phyloP scores from a whole-genome alignment of 2,113 vertebrate species.

The Heterochromis multidens region DNA sequence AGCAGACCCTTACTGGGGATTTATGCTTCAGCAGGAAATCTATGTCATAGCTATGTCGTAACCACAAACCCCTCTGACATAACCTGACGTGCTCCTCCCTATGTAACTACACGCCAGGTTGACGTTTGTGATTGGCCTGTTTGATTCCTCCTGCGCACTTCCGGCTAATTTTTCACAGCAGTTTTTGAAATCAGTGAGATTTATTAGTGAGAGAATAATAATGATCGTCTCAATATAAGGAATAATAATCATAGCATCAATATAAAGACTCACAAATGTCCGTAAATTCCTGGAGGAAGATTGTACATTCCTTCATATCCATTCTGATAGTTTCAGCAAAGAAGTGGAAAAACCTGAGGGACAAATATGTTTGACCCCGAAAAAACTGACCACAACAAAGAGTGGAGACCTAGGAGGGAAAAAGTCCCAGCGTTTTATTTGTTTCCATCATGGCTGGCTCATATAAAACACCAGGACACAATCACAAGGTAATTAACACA shows the following conservation, averaged over 20 bases:
- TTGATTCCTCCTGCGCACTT: fast-evolving
- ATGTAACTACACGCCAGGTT: not conserved
- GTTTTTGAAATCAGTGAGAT: not conserved
- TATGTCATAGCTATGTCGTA: not conserved
- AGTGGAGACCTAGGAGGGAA: not conserved
- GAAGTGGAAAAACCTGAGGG: not conserved
- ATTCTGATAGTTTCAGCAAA: too few species aligned
- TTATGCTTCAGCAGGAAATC: too few species aligned
- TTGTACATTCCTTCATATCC: too few species aligned
- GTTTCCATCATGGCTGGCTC: not conserved
- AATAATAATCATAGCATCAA: not conserved
- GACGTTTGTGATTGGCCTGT: not conserved
- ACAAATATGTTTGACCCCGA: not conserved
- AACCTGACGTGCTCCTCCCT: not conserved
- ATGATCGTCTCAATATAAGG: not conserved
- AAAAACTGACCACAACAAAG: not conserved
- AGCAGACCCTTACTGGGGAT: not conserved
- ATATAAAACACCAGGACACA: not conserved
- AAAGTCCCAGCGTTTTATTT: not conserved
- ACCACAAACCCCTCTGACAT: not conserved
- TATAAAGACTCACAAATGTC: not conserved
- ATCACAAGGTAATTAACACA: not conserved
- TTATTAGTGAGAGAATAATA: not conserved
- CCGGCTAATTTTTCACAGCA: not conserved
- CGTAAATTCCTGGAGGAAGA: not conserved